phyloP scores from a whole-genome alignment of 2,113 vertebrate species.

The Nothocercus julius region DNA sequence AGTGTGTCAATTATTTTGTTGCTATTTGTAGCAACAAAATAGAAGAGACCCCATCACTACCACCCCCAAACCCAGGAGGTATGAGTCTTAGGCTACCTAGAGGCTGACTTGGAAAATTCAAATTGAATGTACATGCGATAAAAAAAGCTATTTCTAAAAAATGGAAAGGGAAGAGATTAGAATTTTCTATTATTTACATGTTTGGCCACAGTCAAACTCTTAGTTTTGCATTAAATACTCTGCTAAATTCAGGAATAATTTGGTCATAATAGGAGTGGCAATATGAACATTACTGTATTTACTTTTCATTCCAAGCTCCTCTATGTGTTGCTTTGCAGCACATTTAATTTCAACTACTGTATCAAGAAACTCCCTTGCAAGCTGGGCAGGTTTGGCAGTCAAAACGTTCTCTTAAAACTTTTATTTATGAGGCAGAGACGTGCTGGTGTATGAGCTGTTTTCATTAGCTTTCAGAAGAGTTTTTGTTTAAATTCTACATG shows the following conservation, averaged over 20 bases:
- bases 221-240: not conserved
- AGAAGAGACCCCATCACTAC: not conserved
- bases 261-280: not conserved
- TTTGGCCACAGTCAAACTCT: not conserved
- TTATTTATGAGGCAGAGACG: not conserved
- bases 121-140: conserved; percentile 7
- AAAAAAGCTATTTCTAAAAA: not conserved
- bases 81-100: not conserved
- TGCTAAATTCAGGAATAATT: not conserved
- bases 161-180: not conserved
- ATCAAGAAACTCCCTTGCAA: not conserved
- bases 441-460: not conserved
- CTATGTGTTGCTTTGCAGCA: not conserved
- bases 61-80: fast-evolving
- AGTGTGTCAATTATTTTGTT: conserved; percentile 32
- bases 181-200: not conserved
- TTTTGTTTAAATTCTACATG: not conserved
- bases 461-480: not conserved
- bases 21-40: not conserved
- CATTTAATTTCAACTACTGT: not conserved
- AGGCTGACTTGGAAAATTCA: not conserved
- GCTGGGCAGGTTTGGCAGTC: not conserved
- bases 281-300: not conserved
- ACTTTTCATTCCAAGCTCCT: not conserved
- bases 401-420: not conserved